Percentiles rank a stretch among this genome's conserved stretches.
Conservation (phyloP, 1,140 invertebrate genomes). For the Dendroctonus ponderosae region DNA sequence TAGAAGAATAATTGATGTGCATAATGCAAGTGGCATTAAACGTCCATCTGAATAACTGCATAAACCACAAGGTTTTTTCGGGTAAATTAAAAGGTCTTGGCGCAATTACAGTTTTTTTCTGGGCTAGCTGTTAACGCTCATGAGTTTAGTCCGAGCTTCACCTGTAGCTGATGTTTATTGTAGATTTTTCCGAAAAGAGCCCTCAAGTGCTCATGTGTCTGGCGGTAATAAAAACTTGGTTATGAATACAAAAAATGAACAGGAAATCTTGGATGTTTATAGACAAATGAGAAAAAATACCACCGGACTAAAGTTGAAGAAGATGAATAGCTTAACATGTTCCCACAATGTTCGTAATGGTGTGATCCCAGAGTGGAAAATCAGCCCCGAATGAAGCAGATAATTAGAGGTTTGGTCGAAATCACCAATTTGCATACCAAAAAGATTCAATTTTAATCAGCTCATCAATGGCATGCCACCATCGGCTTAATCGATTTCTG, state of each 20-base stretch:
- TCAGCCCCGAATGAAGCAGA: slow-evolving; percentile 18
- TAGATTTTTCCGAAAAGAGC: no score
- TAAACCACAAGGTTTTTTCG: slow-evolving; percentile 15
- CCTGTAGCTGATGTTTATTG: no score
- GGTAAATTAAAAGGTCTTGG: slow-evolving; percentile 1
- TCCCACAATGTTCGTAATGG: slow-evolving; percentile 11
- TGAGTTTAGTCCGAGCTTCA: neutral
- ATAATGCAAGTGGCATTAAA: slow-evolving; percentile 13
- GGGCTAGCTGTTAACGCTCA: neutral
- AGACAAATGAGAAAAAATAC: neutral
- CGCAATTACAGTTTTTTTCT: neutral
- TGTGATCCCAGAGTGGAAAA: slow-evolving; percentile 22
- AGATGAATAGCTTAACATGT: neutral
- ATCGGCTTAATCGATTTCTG: no score
- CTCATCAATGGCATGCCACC: no score
- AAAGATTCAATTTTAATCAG: slow-evolving; percentile 1
- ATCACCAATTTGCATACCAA: slow-evolving; percentile 23
- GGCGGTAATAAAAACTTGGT: no score
- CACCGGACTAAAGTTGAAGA: neutral
- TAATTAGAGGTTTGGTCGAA: slow-evolving; percentile 16
- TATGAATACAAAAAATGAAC: neutral
- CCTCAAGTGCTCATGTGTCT: no score
- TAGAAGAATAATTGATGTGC: neutral
- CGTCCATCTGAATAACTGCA: slow-evolving; percentile 10
- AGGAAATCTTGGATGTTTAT: neutral